These are phyloP conservation scores for Phragmatobia fuliginosa DNA, from an alignment of 2,888 invertebrate species.

Conservation along the genomic window DNA sequence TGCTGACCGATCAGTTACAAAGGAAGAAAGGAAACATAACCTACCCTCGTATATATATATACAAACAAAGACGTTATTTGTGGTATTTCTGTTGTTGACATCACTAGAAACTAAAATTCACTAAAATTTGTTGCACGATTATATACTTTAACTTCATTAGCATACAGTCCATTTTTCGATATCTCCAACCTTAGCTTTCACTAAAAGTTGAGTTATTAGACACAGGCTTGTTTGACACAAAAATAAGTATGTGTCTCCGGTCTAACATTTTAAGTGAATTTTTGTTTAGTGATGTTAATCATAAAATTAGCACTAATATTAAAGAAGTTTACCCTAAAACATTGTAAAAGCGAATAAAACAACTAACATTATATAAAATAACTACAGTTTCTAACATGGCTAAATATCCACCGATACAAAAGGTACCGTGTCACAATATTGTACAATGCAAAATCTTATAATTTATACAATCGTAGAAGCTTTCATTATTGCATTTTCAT, in stretches of 20 bases:
- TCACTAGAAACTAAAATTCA: no score
- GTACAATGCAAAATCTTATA: constrained; percentile 48
- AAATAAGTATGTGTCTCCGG: no score
- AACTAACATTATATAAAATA: constrained; percentile 82
- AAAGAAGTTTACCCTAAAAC: constrained; percentile 62
- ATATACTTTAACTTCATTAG: no score
- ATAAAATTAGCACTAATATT: constrained; percentile 53
- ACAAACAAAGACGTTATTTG: constrained; percentile 68
- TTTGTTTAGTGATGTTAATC: no score
- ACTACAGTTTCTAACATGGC: constrained; percentile 80
- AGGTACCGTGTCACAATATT: constrained; percentile 43
- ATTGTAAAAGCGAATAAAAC: constrained; percentile 75
- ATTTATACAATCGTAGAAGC: constrained; percentile 53
- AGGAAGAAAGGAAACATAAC: constrained; percentile 31
- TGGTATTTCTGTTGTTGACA: no score
- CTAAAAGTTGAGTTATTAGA: no score
- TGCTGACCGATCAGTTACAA: constrained; percentile 34
- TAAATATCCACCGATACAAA: constrained; percentile 67
- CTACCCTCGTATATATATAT: constrained; percentile 58
- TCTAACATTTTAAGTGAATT: no score
- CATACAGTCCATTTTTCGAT: no score
- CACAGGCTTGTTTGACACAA: no score
- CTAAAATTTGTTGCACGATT: no score
- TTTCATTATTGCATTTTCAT: constrained; percentile 61
- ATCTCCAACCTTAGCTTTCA: no score